phyloP scores from a whole-genome alignment of 2,888 invertebrate genomes.

The Hesperia comma region DNA sequence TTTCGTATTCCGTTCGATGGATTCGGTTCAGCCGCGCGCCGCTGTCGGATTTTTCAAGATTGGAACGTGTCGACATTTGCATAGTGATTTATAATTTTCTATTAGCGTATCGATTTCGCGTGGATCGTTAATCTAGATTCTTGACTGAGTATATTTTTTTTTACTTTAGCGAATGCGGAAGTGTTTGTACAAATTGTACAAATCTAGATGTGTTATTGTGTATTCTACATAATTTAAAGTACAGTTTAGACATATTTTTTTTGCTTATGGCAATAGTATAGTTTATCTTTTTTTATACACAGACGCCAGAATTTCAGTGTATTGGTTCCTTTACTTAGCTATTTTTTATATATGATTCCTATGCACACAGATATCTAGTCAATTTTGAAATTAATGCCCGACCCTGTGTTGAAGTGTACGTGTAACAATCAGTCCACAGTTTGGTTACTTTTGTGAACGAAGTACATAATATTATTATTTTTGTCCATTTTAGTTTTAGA shows the following conservation, averaged over 20 bases:
- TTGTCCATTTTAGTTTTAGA: slow-evolving; percentile 77
- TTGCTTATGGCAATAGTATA: slow-evolving; percentile 76
- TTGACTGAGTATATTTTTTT: slow-evolving; percentile 66
- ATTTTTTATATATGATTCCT: slow-evolving; percentile 79
- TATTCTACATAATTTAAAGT: slow-evolving; percentile 78
- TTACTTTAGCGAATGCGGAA: slow-evolving; percentile 63
- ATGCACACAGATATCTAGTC: slow-evolving; percentile 84
- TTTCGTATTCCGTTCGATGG: slow-evolving; percentile 61
- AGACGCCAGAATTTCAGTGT: slow-evolving; percentile 76
- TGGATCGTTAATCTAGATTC: slow-evolving; percentile 60
- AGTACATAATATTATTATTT: slow-evolving; percentile 70
- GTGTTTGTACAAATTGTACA: slow-evolving; percentile 80
- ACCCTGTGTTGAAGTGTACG: slow-evolving; percentile 66
- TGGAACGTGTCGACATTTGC: slow-evolving; percentile 40
- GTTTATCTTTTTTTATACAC: slow-evolving; percentile 66
- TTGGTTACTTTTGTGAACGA: slow-evolving; percentile 66
- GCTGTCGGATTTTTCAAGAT: slow-evolving; percentile 60
- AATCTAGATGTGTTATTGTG: slow-evolving; percentile 73
- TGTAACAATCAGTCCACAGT: slow-evolving; percentile 64
- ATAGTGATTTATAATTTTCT: slow-evolving; percentile 50
- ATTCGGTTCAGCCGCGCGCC: slow-evolving; percentile 60
- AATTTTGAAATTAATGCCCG: slow-evolving; percentile 82
- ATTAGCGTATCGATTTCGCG: slow-evolving; percentile 56
- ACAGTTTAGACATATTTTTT: slow-evolving; percentile 68
- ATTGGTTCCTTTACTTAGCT: slow-evolving; percentile 82